Conservation (phyloP, 2,888 invertebrate genomes). For the Drosophila limbata region DNA sequence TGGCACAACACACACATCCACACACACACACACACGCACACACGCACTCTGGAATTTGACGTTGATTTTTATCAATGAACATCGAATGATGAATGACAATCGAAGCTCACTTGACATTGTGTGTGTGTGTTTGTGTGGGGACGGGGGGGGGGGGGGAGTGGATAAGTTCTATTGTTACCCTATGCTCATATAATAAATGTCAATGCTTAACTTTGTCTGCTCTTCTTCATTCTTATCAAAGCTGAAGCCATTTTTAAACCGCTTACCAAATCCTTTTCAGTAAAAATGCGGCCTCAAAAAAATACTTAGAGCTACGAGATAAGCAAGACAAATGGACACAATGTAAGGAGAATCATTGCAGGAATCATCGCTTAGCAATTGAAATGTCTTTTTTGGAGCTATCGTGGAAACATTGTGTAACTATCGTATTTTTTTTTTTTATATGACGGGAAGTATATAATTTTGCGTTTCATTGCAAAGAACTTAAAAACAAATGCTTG, state of each 20-base stretch:
- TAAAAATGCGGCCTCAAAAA: neutral
- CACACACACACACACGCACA: neutral
- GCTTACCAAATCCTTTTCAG: conserved; percentile 10
- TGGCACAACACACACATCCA: neutral
- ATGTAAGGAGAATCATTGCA: neutral
- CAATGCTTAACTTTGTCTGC: conserved; percentile 11
- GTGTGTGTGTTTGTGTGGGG: neutral
- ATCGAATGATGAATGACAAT: conserved; percentile 54
- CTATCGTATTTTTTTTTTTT: neutral
- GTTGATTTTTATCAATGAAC: conserved; percentile 54
- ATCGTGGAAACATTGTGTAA: neutral
- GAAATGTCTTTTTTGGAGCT: neutral
- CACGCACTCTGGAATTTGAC: conserved; percentile 16
- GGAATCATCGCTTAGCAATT: neutral
- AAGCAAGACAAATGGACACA: conserved; percentile 14
- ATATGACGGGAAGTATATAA: too few relatives aligned
- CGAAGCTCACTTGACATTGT: conserved; percentile 11
- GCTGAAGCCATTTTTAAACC: conserved; percentile 13
- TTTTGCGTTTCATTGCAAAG: too few relatives aligned
- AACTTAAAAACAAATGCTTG: too few relatives aligned
- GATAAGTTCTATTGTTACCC: conserved; percentile 16
- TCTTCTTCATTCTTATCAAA: conserved; percentile 7
- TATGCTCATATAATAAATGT: conserved; percentile 10
- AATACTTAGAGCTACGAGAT: conserved; percentile 1
- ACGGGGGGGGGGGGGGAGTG: neutral